Base-by-base conservation (phyloP, 2,888 invertebrate species). In the Heliconius hortense region DNA sequence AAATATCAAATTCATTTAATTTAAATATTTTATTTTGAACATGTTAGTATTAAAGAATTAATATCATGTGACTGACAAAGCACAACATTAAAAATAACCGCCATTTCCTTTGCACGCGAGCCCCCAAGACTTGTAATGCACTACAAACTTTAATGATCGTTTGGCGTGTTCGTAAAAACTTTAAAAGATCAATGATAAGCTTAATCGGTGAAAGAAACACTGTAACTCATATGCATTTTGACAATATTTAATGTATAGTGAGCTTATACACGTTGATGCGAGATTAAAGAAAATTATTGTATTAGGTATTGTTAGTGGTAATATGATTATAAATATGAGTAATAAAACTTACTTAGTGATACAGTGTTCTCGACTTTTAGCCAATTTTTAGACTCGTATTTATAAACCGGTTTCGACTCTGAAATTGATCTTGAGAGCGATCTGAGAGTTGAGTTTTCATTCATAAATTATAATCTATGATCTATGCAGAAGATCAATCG, bases 81-180 rank as follows among this genome's bases (percentile, higher is more conserved):
- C 60, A 72, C 66, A 68, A 73, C 68, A 77, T 76, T 80, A 81
- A 80, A 83, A 82, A 80, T 79, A 79, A 78, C 78, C 78, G 81
- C 78, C 78, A 78, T 80, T 79, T 79, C 76, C 77, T 53, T 69
- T 71, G 78, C 89, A 88, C 87, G 89, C 87, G 76, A 86, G 73
- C 79, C 83, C 78, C 83, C 73, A 84, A 76, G 80, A 78, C 79
- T 82, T 77, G 80, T 80, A 83, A 84, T 84, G 85, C 85, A 84
- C 79, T 80, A 80, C 81, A 83, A 84, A 87, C 86, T 89, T 88
- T 89, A 90, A 91, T 88, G 87, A 80, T 83, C 75, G 80, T 81
- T 83, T 91, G 78, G 90, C 91, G 90, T 91, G 91, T 85, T 83
- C 74, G 78, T 80, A 75, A 78, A 79, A 88, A 85, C 78, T 85